Evolutionary conservation across 2,888 invertebrate genomes (phyloP), one percentile per base, ranked within the genome.

Genomic region (Homarus gammarus): DNA sequence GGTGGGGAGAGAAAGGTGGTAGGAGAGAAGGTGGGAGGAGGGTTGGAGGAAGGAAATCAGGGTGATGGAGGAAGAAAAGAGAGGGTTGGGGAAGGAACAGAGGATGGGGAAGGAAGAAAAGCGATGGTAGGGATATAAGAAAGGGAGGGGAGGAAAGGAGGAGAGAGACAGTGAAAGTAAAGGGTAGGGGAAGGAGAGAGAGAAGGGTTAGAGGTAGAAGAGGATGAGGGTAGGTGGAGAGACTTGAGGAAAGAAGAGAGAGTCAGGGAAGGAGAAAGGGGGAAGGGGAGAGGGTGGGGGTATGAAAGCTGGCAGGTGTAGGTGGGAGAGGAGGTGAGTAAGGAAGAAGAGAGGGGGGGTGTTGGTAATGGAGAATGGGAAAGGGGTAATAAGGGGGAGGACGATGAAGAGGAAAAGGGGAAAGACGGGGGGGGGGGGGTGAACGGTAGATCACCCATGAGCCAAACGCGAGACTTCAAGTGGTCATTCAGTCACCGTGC

Each of bases 391-490:
- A 3, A 22, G n/a, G 31, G 31, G 15, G 22, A 40, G n/a, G n/a
- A 1, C 2, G 73, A 12, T 2, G 38, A 27, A 12, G n/a, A 40
- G 40, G 44, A 1, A 6, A 15, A 44, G 44, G 75, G 44, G 22
- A 31, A 2, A 40, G 33, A 44, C 3, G 38, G 75, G 31, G 49
- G n/a, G 3, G 2, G 1, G 44, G 27, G 27, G 2, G 22, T 6
- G 49, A 38, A 15, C 44, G 73, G 64, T 81, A 61, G 81, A 81
- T 81, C 81, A 81, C 81, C 56, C 81, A 38, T 22, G 81, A 31
- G 36, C 33, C 81, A 81, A 38, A 64, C 64, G 56, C 64, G 38
- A 27, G n/a, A n/a, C n/a, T 36, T 81, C 81, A 64, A 81, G 81
- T 81, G 81, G 81, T 64, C 81, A 61, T 64, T 6, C 64, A 81